Percentiles rank a stretch among this genome's conserved stretches.
phyloP scores from a whole-genome alignment of 1,140 invertebrate genomes.

The Muscidifurax raptorellus region DNA sequence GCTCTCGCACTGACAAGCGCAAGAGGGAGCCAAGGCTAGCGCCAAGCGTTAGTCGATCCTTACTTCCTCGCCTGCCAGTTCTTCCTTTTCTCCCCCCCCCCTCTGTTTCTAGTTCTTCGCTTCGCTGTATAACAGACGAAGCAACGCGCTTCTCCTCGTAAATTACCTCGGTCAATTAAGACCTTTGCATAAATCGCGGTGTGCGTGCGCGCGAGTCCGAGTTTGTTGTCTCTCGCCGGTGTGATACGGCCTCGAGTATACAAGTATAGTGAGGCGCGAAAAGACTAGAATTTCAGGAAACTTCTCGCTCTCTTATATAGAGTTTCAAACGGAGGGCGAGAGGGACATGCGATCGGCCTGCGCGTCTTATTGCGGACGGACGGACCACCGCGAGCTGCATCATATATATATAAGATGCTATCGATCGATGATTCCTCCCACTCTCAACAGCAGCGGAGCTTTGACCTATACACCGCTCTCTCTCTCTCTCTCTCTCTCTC shows the following conservation, averaged over 20 bases:
- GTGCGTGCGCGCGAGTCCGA: not conserved
- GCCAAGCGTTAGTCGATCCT: slow-evolving; percentile 30
- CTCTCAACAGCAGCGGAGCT: not conserved
- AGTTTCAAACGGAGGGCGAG: not conserved
- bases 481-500: not conserved
- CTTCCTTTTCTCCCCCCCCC: not conserved
- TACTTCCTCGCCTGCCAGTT: slow-evolving; percentile 39
- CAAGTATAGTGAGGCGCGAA: not conserved
- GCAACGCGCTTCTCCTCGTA: slow-evolving; percentile 22
- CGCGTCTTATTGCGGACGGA: slow-evolving; percentile 28
- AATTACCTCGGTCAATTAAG: slow-evolving; percentile 50
- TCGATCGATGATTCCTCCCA: not conserved
- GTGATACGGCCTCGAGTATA: slow-evolving; percentile 6
- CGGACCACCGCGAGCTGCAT: slow-evolving; percentile 14
- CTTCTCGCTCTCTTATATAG: not conserved
- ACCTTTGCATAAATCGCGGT: slow-evolving; percentile 47
- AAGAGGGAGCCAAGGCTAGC: slow-evolving; percentile 1
- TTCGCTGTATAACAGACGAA: not conserved
- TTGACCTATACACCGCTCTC: not conserved
- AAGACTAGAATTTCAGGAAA: slow-evolving; percentile 33
- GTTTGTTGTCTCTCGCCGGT: not conserved
- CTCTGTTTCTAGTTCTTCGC: not conserved
- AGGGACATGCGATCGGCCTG: slow-evolving; percentile 29
- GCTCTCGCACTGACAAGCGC: slow-evolving; percentile 10
- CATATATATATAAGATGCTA: too few relatives aligned